Base-by-base conservation (phyloP, 2,113 vertebrate species). In the Myotis yumanensis region DNA sequence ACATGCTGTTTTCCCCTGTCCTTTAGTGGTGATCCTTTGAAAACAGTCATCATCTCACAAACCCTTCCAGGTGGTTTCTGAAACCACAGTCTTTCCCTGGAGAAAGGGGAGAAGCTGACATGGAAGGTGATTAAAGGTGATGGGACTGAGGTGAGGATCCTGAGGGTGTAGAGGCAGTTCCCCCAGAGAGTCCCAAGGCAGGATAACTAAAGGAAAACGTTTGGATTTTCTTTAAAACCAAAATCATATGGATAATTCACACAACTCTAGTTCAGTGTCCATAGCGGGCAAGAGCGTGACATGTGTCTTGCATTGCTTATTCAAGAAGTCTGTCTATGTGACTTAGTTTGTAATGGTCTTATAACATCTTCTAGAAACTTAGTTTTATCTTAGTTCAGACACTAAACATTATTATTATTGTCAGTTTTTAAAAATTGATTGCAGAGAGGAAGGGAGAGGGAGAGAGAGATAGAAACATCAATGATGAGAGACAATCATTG, bases 361-460 rank as follows among this genome's bases (percentile, higher is more conserved):
- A 83, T n/a, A 69, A 87, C 16, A 80, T 72, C 82, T 91, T 69
- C n/a, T 75, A 52, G 75, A 18, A 90, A 77, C 51, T 76, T 87
- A 51, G 32, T 84, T 87, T 90, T n/a, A 64, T 89, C 28, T 92
- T 87, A 95, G 81, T 54, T 89, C 57, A 83, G 54, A 32, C 23
- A 69, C 23, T 87, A 75, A 68, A 48, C 16, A 79, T 57, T 86
- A 32, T 46, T 59, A 62, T 30, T 86, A 46, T 52, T 91, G 32
- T 59, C 57, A 23, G 25, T 59, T 25, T 59, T 59, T 25, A 59
- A 59, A 59, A 59, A 59, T 59, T 59, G 59, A 62, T 62, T 62
- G 28, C 59, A 28, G 59, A 62, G 59, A 62, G 59, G 25, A 28
- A 28, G 25, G 25, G 59, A 28, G 59, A 62, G 59, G 25, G 59